Evolutionary conservation across 2,797 vertebrate species (phyloP), one percentile per base, ranked within the genome.

Genomic region (Vultur gryphus): DNA sequence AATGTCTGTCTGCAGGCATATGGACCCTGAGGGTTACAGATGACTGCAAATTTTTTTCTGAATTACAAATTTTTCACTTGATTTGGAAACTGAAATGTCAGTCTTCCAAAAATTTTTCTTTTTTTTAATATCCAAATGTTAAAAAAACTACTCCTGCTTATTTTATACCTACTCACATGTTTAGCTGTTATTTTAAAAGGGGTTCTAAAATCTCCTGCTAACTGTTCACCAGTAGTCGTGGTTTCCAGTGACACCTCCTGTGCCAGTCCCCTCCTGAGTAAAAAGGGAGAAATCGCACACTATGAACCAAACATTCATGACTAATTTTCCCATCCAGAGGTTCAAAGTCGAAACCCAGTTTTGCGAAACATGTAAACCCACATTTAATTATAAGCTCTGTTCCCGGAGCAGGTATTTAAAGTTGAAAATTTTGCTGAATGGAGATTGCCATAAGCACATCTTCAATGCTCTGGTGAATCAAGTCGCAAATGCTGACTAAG

Each of bases 31-130:
- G 64, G 25, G 64, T 59, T 94, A 85, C 51, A 85, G 72, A 67
- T 48, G n/a, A 89, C 64, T 75, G 65, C 26, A 88, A 84, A 26
- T 20, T 46, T 91, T 91, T 49, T 73, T 64, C 52, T 81, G 72
- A 89, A 84, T 78, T 57, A 88, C 37, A 97, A 52, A 26, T 88
- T 83, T 90, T 91, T 91, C 25, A 31, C 17, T 87, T 79, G 72
- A 70, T 90, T 90, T 94, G 84, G 51, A 89, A 75, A 72, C 15
- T 70, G 43, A 94, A 94, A 90, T 44, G 12, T 76, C 80, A 92
- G 7, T 88, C 62, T 79, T 91, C 41, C 26, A 95, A 75, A 69
- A 28, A 6, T 7, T 1, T n/a, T 76, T 43, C 6, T n/a, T 20
- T 59, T 79, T 77, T 91, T 88, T 57, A 86, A 82, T 54, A 93